Evolutionary conservation across 2,113 vertebrate genomes (phyloP).

Genomic region (Mola mola): DNA sequence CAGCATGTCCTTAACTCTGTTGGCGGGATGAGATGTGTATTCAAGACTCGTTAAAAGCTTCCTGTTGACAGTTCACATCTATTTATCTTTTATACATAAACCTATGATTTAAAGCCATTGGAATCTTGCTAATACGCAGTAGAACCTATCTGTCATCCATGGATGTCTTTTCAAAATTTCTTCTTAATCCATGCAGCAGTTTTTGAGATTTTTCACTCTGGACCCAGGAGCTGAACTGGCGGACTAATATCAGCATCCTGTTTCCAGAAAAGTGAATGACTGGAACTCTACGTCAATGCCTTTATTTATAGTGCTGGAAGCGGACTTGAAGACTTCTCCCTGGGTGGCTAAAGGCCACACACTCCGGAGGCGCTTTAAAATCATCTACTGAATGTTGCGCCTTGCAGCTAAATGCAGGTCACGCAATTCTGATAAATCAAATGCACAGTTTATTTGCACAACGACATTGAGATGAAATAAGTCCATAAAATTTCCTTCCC

Average conservation of each 20-base stretch:
- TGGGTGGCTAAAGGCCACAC: background rate
- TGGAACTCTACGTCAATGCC: slow-evolving; percentile 1
- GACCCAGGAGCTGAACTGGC: too few relatives aligned
- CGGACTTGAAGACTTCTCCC: background rate
- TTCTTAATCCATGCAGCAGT: too few relatives aligned
- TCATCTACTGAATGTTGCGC: slow-evolving; percentile 1
- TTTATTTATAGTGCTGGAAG: slow-evolving; percentile 6
- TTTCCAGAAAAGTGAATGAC: background rate
- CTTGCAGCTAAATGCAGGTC: background rate
- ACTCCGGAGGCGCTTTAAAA: background rate
- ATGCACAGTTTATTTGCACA: background rate
- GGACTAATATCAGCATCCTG: background rate
- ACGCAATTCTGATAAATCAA: slow-evolving; percentile 23
- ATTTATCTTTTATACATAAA: too few relatives aligned
- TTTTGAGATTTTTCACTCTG: too few relatives aligned
- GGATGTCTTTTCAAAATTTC: too few relatives aligned
- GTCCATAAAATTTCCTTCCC: background rate
- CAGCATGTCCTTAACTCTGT: too few relatives aligned
- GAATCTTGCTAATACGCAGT: too few relatives aligned
- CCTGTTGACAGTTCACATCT: too few relatives aligned
- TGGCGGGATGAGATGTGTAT: too few relatives aligned
- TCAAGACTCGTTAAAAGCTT: too few relatives aligned
- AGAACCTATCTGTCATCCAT: too few relatives aligned
- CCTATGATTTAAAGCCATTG: too few relatives aligned
- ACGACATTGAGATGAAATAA: background rate